phyloP scores from a whole-genome alignment of 2,888 invertebrate species.

The Calephelis perditalis region DNA sequence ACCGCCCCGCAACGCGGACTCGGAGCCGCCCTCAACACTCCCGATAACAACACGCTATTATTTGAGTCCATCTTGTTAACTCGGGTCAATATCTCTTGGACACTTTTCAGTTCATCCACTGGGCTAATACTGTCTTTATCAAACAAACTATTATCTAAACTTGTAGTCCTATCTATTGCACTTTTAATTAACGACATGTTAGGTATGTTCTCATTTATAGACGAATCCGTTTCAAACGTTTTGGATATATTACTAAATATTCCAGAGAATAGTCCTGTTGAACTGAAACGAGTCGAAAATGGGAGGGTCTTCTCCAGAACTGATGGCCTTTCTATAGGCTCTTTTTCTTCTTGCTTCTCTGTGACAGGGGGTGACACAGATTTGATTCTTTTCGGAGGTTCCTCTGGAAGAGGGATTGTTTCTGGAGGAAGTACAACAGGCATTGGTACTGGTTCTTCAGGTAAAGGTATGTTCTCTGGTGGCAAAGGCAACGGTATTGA shows the following conservation, averaged over 20 bases:
- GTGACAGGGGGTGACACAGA: slow-evolving; percentile 19
- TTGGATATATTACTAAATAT: slow-evolving; percentile 65
- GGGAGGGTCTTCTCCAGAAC: slow-evolving; percentile 50
- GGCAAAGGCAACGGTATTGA: slow-evolving; percentile 65
- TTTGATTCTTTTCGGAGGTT: slow-evolving; percentile 44
- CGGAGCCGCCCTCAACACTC: slow-evolving; percentile 51
- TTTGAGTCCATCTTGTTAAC: slow-evolving; percentile 75
- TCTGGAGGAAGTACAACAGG: slow-evolving; percentile 52
- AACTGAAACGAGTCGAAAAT: slow-evolving; percentile 59
- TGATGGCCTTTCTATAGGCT: slow-evolving; percentile 44
- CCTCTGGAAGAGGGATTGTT: slow-evolving; percentile 61
- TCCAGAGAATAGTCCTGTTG: slow-evolving; percentile 65
- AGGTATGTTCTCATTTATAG: slow-evolving; percentile 61
- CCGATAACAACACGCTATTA: slow-evolving; percentile 70
- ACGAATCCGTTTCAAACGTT: slow-evolving; percentile 47
- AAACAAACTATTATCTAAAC: slow-evolving; percentile 64
- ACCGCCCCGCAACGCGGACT: slow-evolving; percentile 5
- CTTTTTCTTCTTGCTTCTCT: slow-evolving; percentile 29
- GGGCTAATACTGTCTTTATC: slow-evolving; percentile 58
- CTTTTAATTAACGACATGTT: slow-evolving; percentile 71
- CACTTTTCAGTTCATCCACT: slow-evolving; percentile 66
- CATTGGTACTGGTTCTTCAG: slow-evolving; percentile 56
- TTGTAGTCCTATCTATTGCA: slow-evolving; percentile 73
- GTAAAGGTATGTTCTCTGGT: slow-evolving; percentile 59
- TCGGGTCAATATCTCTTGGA: slow-evolving; percentile 68